phyloP scores from a whole-genome alignment of 2,888 invertebrate species.

The Cabera pusaria region DNA sequence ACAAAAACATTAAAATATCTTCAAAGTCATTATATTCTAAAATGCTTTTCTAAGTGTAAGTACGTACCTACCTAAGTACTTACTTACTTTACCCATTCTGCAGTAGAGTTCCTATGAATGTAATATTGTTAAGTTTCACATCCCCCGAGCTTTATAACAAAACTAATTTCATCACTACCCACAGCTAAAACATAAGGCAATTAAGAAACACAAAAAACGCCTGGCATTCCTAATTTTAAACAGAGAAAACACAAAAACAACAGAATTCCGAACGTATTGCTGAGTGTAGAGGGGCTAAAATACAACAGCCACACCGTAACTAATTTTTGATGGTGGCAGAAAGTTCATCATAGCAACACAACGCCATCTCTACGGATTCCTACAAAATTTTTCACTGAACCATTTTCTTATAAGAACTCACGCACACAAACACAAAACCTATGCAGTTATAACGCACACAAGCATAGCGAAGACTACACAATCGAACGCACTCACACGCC shows the following conservation, averaged over 20 bases:
- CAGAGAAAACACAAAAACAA: conserved; percentile 13
- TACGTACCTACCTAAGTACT: too few relatives aligned
- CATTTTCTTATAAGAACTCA: conserved; percentile 80
- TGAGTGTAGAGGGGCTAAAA: conserved; percentile 31
- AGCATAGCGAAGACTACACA: conserved; percentile 49
- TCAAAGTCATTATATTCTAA: too few relatives aligned
- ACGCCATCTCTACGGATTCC: conserved; percentile 78
- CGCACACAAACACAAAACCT: conserved; percentile 49
- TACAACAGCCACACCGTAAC: conserved; percentile 38
- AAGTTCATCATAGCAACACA: conserved; percentile 56
- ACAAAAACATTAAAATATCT: too few relatives aligned
- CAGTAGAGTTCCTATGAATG: too few relatives aligned
- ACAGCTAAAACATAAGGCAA: conserved; percentile 32
- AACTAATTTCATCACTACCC: conserved; percentile 30
- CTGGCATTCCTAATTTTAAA: conserved; percentile 38
- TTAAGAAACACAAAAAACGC: conserved; percentile 34
- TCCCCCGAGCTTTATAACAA: conserved; percentile 20
- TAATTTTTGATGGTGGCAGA: conserved; percentile 65
- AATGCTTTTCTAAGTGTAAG: too few relatives aligned
- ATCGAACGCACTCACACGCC: conserved; percentile 79
- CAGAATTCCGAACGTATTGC: conserved; percentile 34
- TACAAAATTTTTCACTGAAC: conserved; percentile 78
- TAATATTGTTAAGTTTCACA: conserved; percentile 3
- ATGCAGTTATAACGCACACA: conserved; percentile 51
- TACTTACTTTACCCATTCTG: too few relatives aligned